Base-by-base conservation (phyloP, 2,888 invertebrate species). In the Pyrocoelia pectoralis region DNA sequence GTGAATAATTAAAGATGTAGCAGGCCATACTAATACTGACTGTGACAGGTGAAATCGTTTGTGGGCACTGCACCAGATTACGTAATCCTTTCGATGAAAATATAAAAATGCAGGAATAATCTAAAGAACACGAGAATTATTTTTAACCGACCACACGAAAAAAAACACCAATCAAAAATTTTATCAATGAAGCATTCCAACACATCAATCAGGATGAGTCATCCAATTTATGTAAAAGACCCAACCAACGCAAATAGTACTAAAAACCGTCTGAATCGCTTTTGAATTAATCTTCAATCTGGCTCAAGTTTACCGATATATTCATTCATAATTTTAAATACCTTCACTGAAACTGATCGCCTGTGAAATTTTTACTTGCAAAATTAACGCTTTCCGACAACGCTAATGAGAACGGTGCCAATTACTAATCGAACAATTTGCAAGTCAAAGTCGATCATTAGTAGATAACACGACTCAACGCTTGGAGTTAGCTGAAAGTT, bases 111-210 rank as follows among this genome's bases (percentile, higher is more conserved):
- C 41, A 13, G 8, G 14, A 41, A 41, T 41, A 41, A 5, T 41
- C 14, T 14, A 2, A 8, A 41, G 41, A 41, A 41, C 13, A 41
- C 41, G 50, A 18, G 28, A 50, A 29, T 15, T 17, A 33, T 52
- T 52, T 29, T 29, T 14, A n/a, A 38, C n/a, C 28, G 29, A 33
- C 52, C 29, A 38, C 14, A 33, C 53, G 24, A 24, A 24, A n/a
- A 52, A 13, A 54, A 24, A 51, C 38, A 38, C 53, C 17, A 38
- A 54, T 41, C 19, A n/a, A 38, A 54, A 54, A 54, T 54, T 54
- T 54, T 54, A 54, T 54, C 53, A 54, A 54, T 54, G 53, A 54
- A 54, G 40, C 40, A 41, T 54, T 33, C 12, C 41, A 54, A 54
- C 15, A 33, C 24, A 24, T 50, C 13, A 17, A 48, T 48, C 33